Conservation (phyloP, 1,140 invertebrate species). For the Thalassaphorura encarpata region DNA sequence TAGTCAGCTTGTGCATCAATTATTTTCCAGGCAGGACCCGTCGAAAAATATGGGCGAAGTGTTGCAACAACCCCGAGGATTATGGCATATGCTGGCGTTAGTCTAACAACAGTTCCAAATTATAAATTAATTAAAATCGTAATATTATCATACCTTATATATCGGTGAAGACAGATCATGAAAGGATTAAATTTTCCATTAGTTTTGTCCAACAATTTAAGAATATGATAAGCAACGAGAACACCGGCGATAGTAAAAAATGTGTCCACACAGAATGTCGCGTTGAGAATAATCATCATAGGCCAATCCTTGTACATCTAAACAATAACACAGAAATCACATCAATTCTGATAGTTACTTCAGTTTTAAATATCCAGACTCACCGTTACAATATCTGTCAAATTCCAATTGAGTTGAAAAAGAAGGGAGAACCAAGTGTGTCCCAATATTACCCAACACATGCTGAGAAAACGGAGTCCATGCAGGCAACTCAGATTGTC, state of each 20-base stretch:
- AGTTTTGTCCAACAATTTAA: constrained; percentile 6
- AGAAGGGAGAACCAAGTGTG: constrained; percentile 35
- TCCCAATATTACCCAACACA: constrained; percentile 44
- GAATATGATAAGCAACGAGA: constrained; percentile 14
- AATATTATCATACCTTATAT: constrained; percentile 1
- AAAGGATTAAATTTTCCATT: constrained; percentile 7
- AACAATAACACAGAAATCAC: not conserved
- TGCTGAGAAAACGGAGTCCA: constrained; percentile 41
- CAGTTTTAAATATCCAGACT: constrained; percentile 10
- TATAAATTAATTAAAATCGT: not conserved
- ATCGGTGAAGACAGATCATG: constrained; percentile 6
- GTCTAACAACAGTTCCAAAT: not conserved
- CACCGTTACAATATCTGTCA: not conserved
- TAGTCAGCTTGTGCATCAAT: constrained; percentile 50
- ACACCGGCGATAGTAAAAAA: constrained; percentile 49
- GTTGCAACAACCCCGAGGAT: constrained; percentile 39
- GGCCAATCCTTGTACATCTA: not conserved
- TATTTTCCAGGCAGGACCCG: constrained; percentile 57
- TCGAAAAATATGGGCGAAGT: constrained; percentile 53
- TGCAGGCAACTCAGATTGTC: constrained; percentile 33
- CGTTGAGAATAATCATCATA: constrained; percentile 5
- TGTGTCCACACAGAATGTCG: constrained; percentile 44
- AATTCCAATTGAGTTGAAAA: not conserved
- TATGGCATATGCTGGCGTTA: constrained; percentile 9
- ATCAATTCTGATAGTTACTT: not conserved